Evolutionary conservation across 2,888 invertebrate genomes (phyloP).

Genomic region (Suillia variegata): DNA sequence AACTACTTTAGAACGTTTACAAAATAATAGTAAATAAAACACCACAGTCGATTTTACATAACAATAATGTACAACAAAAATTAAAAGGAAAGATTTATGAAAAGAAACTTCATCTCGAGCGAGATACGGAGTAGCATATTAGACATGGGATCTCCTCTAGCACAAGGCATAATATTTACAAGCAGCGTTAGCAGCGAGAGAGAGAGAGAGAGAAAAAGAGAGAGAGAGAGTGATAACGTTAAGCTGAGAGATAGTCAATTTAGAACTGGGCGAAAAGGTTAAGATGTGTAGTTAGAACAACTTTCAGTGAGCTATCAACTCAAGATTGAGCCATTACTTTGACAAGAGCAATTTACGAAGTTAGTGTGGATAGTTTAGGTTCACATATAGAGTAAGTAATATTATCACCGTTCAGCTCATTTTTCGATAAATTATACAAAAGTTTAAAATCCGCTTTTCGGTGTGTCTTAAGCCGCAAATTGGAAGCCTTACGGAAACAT

Average conservation of each 20-base stretch:
- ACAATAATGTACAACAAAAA: conserved; percentile 24
- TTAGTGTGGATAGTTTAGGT: too few relatives aligned
- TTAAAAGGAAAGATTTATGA: background rate
- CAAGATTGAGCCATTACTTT: conserved; percentile 9
- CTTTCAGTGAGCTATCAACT: background rate
- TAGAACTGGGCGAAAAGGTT: background rate
- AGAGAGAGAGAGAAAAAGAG: background rate
- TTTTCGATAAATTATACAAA: background rate
- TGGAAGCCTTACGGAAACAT: background rate
- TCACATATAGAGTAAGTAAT: too few relatives aligned
- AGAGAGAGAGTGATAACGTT: background rate
- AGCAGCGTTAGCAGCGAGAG: too few relatives aligned
- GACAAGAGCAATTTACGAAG: background rate
- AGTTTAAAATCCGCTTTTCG: background rate
- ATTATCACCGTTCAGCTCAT: conserved; percentile 18
- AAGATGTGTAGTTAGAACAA: too few relatives aligned
- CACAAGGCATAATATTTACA: conserved; percentile 27
- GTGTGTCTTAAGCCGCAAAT: background rate
- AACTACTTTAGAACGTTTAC: background rate
- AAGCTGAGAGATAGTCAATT: background rate
- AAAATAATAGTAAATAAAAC: conserved; percentile 49
- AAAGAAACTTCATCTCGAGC: too few relatives aligned
- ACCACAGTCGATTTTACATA: conserved; percentile 54
- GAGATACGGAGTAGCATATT: background rate
- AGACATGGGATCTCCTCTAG: too few relatives aligned